phyloP scores from a whole-genome alignment of 2,113 vertebrate species.

The Chionis minor region DNA sequence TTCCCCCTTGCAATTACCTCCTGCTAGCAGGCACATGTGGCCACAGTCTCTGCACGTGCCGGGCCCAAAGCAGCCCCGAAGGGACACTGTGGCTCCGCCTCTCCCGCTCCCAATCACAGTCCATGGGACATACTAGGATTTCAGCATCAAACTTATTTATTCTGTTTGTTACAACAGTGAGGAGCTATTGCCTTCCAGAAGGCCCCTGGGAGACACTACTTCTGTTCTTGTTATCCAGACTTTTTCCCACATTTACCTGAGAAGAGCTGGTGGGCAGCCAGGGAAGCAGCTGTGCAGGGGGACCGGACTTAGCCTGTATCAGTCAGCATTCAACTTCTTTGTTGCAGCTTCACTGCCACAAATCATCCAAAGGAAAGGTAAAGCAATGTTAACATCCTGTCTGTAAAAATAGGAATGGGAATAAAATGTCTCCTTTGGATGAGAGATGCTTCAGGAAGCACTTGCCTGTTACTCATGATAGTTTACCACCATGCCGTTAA shows the following conservation, averaged over 20 bases:
- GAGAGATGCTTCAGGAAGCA: conserved; percentile 9
- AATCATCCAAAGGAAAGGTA: background rate
- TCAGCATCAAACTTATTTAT: background rate
- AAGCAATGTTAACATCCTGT: background rate
- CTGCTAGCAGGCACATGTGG: background rate
- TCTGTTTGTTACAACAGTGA: background rate
- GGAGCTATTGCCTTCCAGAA: background rate
- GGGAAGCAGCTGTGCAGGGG: background rate
- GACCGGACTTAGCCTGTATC: accelerated
- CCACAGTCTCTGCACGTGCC: too few species aligned
- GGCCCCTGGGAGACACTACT: background rate
- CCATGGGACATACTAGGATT: background rate
- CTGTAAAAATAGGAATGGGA: background rate
- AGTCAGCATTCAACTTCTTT: background rate
- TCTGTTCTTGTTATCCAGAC: background rate
- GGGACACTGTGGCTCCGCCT: accelerated
- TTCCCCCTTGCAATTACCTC: background rate
- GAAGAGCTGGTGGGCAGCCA: background rate
- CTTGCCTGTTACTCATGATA: background rate
- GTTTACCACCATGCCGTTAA: background rate
- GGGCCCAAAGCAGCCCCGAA: background rate
- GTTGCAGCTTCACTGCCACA: background rate
- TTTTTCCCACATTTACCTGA: background rate
- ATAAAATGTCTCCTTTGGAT: background rate
- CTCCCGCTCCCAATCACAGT: background rate